Percentiles rank a stretch among this genome's conserved stretches.
These are phyloP conservation scores for Lucifuga dentata DNA, from an alignment of 2,113 vertebrate genomes.

Conservation along the genomic window DNA sequence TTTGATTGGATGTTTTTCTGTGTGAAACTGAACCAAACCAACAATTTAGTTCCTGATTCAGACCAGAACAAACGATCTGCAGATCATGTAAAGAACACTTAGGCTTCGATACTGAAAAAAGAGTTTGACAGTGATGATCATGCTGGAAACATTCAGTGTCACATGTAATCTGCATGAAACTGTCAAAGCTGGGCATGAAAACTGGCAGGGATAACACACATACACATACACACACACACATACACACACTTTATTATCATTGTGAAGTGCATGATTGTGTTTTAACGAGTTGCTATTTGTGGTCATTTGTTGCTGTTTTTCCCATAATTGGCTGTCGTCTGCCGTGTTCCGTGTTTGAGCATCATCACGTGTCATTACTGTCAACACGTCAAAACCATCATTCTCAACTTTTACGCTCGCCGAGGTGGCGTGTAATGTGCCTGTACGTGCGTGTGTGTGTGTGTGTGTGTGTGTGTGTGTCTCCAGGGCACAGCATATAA, in stretches of 20 bases:
- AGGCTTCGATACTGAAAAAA: no score
- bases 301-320: constrained; percentile 15
- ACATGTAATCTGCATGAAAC: no score
- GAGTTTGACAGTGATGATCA: no score
- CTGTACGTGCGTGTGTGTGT: constrained; percentile 18
- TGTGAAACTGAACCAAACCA: no score
- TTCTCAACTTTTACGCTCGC: constrained; percentile 1
- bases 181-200: no score
- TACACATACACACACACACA: constrained; percentile 5
- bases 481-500: background rate
- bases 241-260: no score
- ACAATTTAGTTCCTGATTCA: no score
- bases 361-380: constrained; percentile 55
- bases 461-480: constrained; percentile 21
- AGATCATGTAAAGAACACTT: no score
- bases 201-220: no score
- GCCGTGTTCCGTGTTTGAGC: constrained; percentile 26
- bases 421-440: background rate
- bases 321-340: constrained; percentile 31
- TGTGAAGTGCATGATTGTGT: constrained; percentile 2
- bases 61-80: no score
- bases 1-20: no score
- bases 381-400: constrained; percentile 50
- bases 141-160: no score
- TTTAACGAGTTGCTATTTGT: constrained; percentile 44